A percentile compares a stretch with the other conserved stretches of the same genome.
These are phyloP conservation scores for Coleophora flavipennella DNA, from an alignment of 2,888 invertebrate genomes.

Conservation along the genomic window DNA sequence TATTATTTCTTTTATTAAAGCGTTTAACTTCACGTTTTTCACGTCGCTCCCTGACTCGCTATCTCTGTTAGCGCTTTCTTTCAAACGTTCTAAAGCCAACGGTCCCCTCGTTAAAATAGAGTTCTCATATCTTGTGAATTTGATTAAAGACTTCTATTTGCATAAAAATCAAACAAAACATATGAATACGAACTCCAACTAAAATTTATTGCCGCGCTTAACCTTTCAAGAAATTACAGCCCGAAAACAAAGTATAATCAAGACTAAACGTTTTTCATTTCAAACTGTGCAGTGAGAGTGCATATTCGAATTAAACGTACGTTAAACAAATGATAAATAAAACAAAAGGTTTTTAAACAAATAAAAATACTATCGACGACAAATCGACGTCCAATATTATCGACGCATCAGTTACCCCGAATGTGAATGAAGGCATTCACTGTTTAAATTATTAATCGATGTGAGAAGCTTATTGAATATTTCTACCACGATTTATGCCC, in stretches of 20 bases:
- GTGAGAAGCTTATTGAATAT: constrained; percentile 65
- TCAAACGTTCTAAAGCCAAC: constrained; percentile 38
- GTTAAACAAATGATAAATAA: constrained; percentile 27
- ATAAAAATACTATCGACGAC: constrained; percentile 35
- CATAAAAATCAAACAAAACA: constrained; percentile 29
- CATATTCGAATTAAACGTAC: constrained; percentile 4
- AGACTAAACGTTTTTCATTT: constrained; percentile 22
- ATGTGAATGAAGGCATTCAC: constrained; percentile 61
- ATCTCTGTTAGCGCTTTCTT: constrained; percentile 35
- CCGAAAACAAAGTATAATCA: constrained; percentile 36
- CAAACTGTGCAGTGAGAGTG: constrained; percentile 25
- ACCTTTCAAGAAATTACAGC: no score
- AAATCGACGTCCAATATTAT: constrained; percentile 47
- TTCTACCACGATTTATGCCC: constrained; percentile 66
- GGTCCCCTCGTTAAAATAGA: constrained; percentile 38
- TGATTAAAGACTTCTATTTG: constrained; percentile 38
- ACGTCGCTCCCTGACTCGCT: constrained; percentile 50
- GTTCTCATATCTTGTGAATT: constrained; percentile 31
- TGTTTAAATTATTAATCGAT: constrained; percentile 61
- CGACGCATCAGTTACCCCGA: constrained; percentile 49
- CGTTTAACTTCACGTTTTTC: constrained; percentile 58
- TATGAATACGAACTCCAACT: constrained; percentile 32
- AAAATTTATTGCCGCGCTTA: constrained; percentile 21
- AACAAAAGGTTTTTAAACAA: constrained; percentile 32
- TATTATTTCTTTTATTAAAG: constrained; percentile 69